Evolutionary conservation across 2,113 vertebrate species (phyloP), one percentile per base, ranked within the genome.

Genomic region (Muntiacus muntjak): DNA sequence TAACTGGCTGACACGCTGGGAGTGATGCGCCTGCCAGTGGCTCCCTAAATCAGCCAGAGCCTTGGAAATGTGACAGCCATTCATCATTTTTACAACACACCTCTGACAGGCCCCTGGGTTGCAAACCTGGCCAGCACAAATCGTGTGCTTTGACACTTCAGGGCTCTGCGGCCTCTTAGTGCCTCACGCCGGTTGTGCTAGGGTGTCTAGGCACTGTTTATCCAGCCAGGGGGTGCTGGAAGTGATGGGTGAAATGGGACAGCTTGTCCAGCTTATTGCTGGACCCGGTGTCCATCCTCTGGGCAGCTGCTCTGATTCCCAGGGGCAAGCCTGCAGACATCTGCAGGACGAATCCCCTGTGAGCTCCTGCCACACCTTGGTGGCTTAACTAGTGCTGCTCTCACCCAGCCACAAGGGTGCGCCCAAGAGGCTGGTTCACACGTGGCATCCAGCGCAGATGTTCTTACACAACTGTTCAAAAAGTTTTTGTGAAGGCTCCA

Each of bases 1-100:
- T 98, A 98, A 97, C 83, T 97, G 95, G 91, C 96, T 98, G 98
- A 98, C 97, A 79, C 40, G 93, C 98, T 98, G 98, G 97, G 97
- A 98, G 97, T 97, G 92, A 97, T 97, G 97, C 12, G 92, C 85
- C 97, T 98, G 98, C 98, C 98, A 97, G 5, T 96, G 96, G 96
- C 96, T 98, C 98, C 97, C 95, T 97, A 97, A 98, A 98, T 98
- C 98, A 98, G 96, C 96, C 55, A 2, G 84, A 83, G 97, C 96
- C 92, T 89, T 95, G 97, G 97, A 95, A 97, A 85, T 40, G 87
- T 95, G 98, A 96, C 97, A 97, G 97, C 93, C 85, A 55, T 98
- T 99, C 98, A 54, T 99, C 98, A 98, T 86, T 98, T 98, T 97
- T 94, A 97, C 64, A 91, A 13, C 95, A 16, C 11, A 25, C 93